These are phyloP conservation scores for Channa striata DNA, from an alignment of 2,797 vertebrate genomes.

Conservation along the genomic window DNA sequence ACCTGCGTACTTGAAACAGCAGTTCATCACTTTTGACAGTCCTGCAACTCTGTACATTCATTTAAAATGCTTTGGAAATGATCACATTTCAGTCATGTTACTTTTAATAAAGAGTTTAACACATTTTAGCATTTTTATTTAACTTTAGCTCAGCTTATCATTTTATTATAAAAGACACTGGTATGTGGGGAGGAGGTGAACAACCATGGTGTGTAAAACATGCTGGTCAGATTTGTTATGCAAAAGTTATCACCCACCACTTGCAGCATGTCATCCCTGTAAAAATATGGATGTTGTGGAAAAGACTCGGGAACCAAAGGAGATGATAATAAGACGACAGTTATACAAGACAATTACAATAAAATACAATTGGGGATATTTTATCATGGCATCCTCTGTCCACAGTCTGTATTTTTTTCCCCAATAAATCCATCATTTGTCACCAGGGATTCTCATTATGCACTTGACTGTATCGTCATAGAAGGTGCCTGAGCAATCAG, in stretches of 20 bases:
- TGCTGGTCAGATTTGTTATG: constrained; percentile 58
- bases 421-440: constrained; percentile 31
- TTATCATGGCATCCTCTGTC: neutral
- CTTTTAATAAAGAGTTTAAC: constrained; percentile 40
- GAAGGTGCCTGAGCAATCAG: constrained; percentile 86
- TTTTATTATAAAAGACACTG: neutral
- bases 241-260: constrained; percentile 41
- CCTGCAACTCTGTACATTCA: constrained; percentile 5
- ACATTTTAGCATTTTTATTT: constrained; percentile 45
- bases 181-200: neutral
- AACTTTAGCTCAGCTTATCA: constrained; percentile 10
- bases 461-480: constrained; percentile 85
- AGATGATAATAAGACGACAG: neutral
- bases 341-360: neutral
- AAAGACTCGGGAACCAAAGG: neutral
- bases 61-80: constrained; percentile 51
- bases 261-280: neutral
- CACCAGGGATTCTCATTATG: constrained; percentile 67
- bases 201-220: constrained; percentile 38
- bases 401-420: neutral
- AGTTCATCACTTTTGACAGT: neutral
- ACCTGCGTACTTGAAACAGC: constrained; percentile 81
- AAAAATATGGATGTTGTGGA: neutral
- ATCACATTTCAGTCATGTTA: neutral
- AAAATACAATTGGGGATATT: neutral